phyloP scores from a whole-genome alignment of 1,140 invertebrate genomes.

The Dufourea novaeangliae region DNA sequence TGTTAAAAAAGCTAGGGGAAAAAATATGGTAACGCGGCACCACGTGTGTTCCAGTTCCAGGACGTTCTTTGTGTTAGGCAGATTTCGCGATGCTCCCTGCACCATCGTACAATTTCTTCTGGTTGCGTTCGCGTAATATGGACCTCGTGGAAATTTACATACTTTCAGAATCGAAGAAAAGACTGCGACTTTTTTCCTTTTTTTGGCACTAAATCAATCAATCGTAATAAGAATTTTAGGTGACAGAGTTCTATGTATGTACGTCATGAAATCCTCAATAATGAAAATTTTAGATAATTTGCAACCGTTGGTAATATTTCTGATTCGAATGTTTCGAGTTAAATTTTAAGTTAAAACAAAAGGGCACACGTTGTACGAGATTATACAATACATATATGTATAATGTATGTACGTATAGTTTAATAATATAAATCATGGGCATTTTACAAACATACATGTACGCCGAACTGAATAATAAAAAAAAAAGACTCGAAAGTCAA shows the following conservation, averaged over 20 bases:
- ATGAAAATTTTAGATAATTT: neutral
- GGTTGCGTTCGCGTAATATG: slow-evolving; percentile 15
- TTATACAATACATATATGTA: slow-evolving; percentile 54
- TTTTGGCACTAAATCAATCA: slow-evolving; percentile 31
- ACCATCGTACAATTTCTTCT: slow-evolving; percentile 8
- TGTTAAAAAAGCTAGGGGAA: slow-evolving; percentile 1
- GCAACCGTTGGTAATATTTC: neutral
- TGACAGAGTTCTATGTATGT: neutral
- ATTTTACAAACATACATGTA: slow-evolving; percentile 74
- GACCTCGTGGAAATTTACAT: slow-evolving; percentile 28
- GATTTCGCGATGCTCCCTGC: neutral
- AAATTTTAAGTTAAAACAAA: too few relatives aligned
- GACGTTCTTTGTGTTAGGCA: slow-evolving; percentile 22
- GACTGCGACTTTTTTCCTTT: neutral
- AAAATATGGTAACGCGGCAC: slow-evolving; percentile 3
- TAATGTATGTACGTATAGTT: slow-evolving; percentile 47
- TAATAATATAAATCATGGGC: slow-evolving; percentile 74
- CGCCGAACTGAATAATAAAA: slow-evolving; percentile 71
- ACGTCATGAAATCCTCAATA: neutral
- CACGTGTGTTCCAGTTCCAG: slow-evolving; percentile 16
- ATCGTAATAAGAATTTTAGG: neutral
- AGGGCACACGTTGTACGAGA: slow-evolving; percentile 54
- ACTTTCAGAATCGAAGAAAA: slow-evolving; percentile 40
- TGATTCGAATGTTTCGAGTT: too few relatives aligned
- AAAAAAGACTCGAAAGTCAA: slow-evolving; percentile 58